Conservation (phyloP, 2,797 vertebrate species). For the Zalophus californianus region DNA sequence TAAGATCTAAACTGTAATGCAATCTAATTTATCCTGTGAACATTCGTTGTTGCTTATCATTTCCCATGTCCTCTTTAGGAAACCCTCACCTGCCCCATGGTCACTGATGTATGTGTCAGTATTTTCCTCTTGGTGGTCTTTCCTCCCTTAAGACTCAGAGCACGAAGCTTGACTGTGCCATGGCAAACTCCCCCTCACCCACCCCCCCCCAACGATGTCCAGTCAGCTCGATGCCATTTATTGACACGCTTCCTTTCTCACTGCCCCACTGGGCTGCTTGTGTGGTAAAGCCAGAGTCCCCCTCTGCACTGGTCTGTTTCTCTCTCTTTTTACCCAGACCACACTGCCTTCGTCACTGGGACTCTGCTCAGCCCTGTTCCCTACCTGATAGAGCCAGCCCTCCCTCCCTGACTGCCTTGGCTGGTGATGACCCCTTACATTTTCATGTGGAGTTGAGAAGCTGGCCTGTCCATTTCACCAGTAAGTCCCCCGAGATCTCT, state of each 20-base stretch:
- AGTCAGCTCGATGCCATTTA: background rate
- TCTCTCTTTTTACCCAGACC: background rate
- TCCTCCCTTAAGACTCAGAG: background rate
- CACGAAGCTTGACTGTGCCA: accelerated
- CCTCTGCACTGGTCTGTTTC: background rate
- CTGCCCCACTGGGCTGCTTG: background rate
- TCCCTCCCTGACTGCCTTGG: background rate
- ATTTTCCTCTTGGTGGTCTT: background rate
- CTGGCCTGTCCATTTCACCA: background rate
- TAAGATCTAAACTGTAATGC: background rate
- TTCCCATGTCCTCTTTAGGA: background rate
- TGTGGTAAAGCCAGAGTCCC: background rate
- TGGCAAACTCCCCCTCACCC: background rate
- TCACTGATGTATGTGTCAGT: background rate
- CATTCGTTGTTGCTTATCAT: background rate
- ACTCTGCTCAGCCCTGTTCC: no score
- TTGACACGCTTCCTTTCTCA: background rate
- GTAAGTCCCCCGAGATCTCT: background rate
- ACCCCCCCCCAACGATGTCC: background rate
- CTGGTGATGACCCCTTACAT: accelerated
- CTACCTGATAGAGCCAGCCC: no score
- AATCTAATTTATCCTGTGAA: background rate
- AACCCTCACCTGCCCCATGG: background rate
- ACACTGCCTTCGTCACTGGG: accelerated
- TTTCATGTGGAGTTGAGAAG: background rate